phyloP scores from a whole-genome alignment of 2,888 invertebrate species.

The Aradus depressus region DNA sequence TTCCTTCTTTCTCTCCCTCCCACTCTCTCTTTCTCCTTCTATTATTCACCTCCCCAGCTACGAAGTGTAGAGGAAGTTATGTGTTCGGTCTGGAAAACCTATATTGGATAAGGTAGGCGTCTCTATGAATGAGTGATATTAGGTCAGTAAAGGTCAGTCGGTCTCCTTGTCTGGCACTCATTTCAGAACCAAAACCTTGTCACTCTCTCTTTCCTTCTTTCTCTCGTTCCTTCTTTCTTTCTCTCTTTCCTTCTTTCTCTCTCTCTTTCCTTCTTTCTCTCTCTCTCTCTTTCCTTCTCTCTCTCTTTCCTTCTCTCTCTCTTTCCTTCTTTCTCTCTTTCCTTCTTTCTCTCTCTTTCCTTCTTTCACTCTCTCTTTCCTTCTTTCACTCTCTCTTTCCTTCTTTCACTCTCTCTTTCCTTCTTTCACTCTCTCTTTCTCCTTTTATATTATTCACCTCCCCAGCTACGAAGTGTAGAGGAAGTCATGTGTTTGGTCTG shows the following conservation, averaged over 20 bases:
- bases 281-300: constrained; percentile 9
- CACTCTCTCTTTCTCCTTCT: too few relatives aligned
- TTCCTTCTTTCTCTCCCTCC: too few relatives aligned
- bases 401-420: constrained; percentile 5
- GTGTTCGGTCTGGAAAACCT: too few relatives aligned
- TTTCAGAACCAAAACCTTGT: not conserved
- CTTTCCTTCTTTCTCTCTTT: constrained; percentile 2
- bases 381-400: constrained; percentile 1
- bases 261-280: constrained; percentile 11
- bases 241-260: constrained; percentile 12
- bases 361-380: constrained; percentile 2
- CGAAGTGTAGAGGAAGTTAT: too few relatives aligned
- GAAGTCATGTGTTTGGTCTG: too few relatives aligned
- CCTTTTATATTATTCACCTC: constrained; percentile 3
- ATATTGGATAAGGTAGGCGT: too few relatives aligned
- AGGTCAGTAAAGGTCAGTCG: too few relatives aligned
- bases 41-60: too few relatives aligned
- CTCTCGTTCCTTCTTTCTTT: not conserved
- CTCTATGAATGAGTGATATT: too few relatives aligned
- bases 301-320: constrained; percentile 15
- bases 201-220: constrained; percentile 7
- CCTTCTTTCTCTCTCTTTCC: constrained; percentile 1
- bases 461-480: too few relatives aligned
- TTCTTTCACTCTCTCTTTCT: constrained; percentile 1
- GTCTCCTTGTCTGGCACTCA: not conserved